A percentile compares a stretch with the other conserved stretches of the same genome.
phyloP scores from a whole-genome alignment of 2,888 invertebrate genomes.

The Cheilosia impressa region DNA sequence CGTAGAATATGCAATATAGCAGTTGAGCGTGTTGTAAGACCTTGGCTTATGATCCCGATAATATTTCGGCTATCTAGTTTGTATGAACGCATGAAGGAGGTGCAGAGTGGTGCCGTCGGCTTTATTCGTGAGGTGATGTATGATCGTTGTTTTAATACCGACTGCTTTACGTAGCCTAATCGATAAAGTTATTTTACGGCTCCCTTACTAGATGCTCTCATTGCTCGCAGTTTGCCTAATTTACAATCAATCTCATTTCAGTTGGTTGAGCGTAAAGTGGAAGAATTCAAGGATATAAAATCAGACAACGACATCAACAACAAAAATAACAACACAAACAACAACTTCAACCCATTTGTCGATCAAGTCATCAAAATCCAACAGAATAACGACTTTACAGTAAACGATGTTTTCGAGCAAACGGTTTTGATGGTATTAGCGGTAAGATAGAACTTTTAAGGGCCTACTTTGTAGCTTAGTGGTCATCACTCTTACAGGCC shows the following conservation, averaged over 20 bases:
- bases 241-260: neutral
- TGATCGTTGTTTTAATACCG: no score
- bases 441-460: slow-evolving; percentile 52
- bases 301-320: no score
- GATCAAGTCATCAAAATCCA: slow-evolving; percentile 73
- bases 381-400: slow-evolving; percentile 60
- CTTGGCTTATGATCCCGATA: neutral
- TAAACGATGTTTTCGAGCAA: slow-evolving; percentile 70
- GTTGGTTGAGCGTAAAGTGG: slow-evolving; percentile 8
- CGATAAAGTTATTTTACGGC: no score
- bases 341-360: no score
- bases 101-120: no score
- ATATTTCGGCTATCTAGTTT: neutral
- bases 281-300: neutral
- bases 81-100: neutral
- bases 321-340: no score
- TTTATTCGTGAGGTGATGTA: neutral
- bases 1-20: neutral
- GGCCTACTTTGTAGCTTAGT: no score
- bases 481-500: slow-evolving; percentile 41
- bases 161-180: no score
- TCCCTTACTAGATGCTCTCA: neutral
- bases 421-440: slow-evolving; percentile 67
- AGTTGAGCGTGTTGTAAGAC: neutral
- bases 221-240: neutral